These are phyloP conservation scores for Hestina assimilis DNA, from an alignment of 1,140 invertebrate genomes.

Conservation along the genomic window DNA sequence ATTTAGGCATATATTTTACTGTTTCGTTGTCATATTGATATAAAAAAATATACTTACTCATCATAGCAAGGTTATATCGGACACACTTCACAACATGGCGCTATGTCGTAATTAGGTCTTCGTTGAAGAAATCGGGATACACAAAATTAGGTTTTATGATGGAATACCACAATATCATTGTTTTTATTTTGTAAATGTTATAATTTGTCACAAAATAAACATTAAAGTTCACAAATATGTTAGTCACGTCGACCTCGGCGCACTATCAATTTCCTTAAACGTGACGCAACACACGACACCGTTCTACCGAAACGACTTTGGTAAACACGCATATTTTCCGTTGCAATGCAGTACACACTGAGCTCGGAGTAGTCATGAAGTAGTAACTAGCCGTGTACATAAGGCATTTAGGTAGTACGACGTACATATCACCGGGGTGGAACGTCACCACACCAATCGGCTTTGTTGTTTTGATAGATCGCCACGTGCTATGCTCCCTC, in stretches of 20 bases:
- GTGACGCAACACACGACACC: slow-evolving; percentile 77
- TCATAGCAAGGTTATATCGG: slow-evolving; percentile 72
- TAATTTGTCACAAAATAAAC: slow-evolving; percentile 50
- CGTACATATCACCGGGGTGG: slow-evolving; percentile 76
- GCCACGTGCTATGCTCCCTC: slow-evolving; percentile 71
- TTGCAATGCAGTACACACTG: slow-evolving; percentile 78
- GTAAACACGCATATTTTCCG: slow-evolving; percentile 78
- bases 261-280: slow-evolving; percentile 75
- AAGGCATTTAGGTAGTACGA: slow-evolving; percentile 78
- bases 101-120: slow-evolving; percentile 68
- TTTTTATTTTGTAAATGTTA: slow-evolving; percentile 35
- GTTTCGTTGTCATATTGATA: slow-evolving; percentile 29
- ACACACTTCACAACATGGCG: slow-evolving; percentile 60
- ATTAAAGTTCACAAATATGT: slow-evolving; percentile 61
- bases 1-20: not conserved
- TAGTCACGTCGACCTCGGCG: slow-evolving; percentile 75
- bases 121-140: slow-evolving; percentile 59
- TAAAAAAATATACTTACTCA: slow-evolving; percentile 70
- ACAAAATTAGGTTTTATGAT: slow-evolving; percentile 60
- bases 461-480: slow-evolving; percentile 76
- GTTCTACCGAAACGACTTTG: slow-evolving; percentile 77
- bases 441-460: slow-evolving; percentile 76
- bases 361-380: slow-evolving; percentile 78
- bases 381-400: slow-evolving; percentile 78
- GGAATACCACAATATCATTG: slow-evolving; percentile 48